Percentiles rank a stretch among this genome's conserved stretches.
Evolutionary conservation across 2,113 vertebrate genomes (phyloP).

Genomic region (Oreochromis spilurus): DNA sequence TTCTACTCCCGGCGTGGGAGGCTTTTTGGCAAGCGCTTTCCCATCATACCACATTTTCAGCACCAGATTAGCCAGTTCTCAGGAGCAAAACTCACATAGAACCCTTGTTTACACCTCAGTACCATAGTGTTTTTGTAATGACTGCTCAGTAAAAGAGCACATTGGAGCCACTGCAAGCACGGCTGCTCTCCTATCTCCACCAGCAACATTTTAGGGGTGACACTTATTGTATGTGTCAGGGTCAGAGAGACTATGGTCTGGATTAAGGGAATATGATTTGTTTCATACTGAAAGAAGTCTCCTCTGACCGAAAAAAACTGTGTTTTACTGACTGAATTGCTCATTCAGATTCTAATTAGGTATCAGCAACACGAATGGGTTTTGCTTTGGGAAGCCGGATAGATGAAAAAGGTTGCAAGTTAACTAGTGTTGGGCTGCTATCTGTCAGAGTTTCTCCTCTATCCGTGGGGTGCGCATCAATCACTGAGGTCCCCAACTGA

Average conservation of each 20-base stretch:
- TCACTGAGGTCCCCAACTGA: conserved; percentile 43
- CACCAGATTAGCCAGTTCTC: conserved; percentile 70
- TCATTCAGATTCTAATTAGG: conserved; percentile 50
- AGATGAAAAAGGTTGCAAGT: conserved; percentile 53
- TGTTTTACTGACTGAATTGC: conserved; percentile 39
- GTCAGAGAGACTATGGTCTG: conserved; percentile 30
- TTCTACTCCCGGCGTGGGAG: conserved; percentile 59
- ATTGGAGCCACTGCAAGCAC: conserved; percentile 33
- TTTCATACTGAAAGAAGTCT: conserved; percentile 49
- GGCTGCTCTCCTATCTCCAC: conserved; percentile 58
- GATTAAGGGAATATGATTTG: conserved; percentile 42
- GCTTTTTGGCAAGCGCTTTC: conserved; percentile 61
- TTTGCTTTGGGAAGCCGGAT: conserved; percentile 7
- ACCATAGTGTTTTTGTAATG: conserved; percentile 54
- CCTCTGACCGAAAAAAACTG: conserved; percentile 27
- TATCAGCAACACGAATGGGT: conserved; percentile 22
- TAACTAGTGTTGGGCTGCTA: conserved; percentile 43
- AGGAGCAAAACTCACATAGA: conserved; percentile 55
- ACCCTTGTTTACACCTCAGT: conserved; percentile 64
- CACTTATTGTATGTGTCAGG: conserved; percentile 29
- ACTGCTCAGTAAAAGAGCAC: conserved; percentile 47
- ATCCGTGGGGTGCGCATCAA: conserved; percentile 53
- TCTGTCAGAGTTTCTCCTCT: conserved; percentile 52
- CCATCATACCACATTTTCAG: conserved; percentile 63
- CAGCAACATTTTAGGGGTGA: conserved; percentile 57